These are phyloP conservation scores for Ecdyonurus torrentis DNA, from an alignment of 2,888 invertebrate species.

Conservation along the genomic window DNA sequence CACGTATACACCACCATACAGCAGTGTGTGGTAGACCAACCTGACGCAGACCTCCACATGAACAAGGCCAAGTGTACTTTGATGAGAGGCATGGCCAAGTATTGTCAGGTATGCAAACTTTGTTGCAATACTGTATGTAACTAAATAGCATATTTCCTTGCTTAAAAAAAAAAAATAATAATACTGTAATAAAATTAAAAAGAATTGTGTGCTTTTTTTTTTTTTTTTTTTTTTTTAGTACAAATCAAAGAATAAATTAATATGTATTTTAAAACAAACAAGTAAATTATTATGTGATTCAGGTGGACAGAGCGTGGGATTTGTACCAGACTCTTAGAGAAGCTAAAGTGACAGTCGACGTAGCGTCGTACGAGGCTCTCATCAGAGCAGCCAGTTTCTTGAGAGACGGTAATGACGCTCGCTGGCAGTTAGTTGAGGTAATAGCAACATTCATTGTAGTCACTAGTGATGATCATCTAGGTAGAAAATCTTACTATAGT, in stretches of 20 bases:
- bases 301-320: slow-evolving; percentile 16
- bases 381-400: slow-evolving; percentile 41
- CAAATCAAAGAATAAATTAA: too few relatives aligned
- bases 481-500: not conserved
- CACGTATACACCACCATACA: slow-evolving; percentile 54
- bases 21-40: slow-evolving; percentile 18
- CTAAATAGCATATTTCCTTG: not conserved
- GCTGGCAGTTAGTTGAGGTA: slow-evolving; percentile 40
- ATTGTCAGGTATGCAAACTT: slow-evolving; percentile 34
- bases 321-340: slow-evolving; percentile 14
- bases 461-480: not conserved
- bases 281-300: not conserved
- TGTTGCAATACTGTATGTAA: not conserved
- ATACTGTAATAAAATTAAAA: too few relatives aligned
- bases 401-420: slow-evolving; percentile 44
- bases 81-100: slow-evolving; percentile 70
- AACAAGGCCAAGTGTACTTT: slow-evolving; percentile 50
- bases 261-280: too few relatives aligned
- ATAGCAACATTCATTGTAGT: not conserved
- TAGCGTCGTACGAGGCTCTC: slow-evolving; percentile 48
- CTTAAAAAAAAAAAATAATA: too few relatives aligned
- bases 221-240: too few relatives aligned
- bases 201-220: too few relatives aligned
- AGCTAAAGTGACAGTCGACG: not conserved
- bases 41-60: not conserved